phyloP scores from a whole-genome alignment of 2,113 vertebrate species.

The Bufo gargarizans region DNA sequence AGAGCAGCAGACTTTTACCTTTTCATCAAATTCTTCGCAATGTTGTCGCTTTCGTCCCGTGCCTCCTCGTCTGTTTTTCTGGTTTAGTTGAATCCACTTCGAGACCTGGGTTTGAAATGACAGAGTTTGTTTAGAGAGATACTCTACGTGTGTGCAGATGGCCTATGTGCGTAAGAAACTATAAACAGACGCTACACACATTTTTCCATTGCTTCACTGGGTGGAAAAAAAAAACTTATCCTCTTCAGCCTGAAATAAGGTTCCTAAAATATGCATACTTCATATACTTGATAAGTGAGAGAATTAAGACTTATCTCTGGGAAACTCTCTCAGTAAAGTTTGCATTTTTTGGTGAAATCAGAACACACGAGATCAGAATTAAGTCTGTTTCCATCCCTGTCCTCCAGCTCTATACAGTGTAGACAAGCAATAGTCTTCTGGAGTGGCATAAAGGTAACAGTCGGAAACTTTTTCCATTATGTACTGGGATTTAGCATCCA shows the following conservation, averaged over 20 bases:
- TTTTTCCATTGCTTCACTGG: conserved; percentile 66
- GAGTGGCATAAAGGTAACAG: neutral
- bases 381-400: neutral
- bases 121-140: conserved; percentile 61
- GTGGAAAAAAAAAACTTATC: conserved; percentile 42
- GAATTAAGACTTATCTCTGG: conserved; percentile 13
- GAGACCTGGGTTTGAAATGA: conserved; percentile 81
- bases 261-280: neutral
- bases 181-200: conserved; percentile 62
- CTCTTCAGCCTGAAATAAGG: conserved; percentile 4
- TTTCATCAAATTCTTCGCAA: conserved; percentile 78
- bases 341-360: conserved; percentile 5
- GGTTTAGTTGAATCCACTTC: conserved; percentile 89
- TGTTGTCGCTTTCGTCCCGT: conserved; percentile 79
- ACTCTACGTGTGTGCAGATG: conserved; percentile 59
- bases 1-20: conserved; percentile 75
- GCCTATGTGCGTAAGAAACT: conserved; percentile 62
- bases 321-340: conserved; percentile 10
- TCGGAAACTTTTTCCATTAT: neutral
- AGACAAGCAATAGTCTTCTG: too few relatives aligned
- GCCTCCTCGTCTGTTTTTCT: conserved; percentile 75
- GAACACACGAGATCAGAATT: neutral
- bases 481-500: neutral
- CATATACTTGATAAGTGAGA: conserved; percentile 20
- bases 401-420: neutral